A percentile compares a stretch with the other conserved stretches of the same genome.
Evolutionary conservation across 2,797 vertebrate species (phyloP).

Genomic region (Cirrhinus mrigala): DNA sequence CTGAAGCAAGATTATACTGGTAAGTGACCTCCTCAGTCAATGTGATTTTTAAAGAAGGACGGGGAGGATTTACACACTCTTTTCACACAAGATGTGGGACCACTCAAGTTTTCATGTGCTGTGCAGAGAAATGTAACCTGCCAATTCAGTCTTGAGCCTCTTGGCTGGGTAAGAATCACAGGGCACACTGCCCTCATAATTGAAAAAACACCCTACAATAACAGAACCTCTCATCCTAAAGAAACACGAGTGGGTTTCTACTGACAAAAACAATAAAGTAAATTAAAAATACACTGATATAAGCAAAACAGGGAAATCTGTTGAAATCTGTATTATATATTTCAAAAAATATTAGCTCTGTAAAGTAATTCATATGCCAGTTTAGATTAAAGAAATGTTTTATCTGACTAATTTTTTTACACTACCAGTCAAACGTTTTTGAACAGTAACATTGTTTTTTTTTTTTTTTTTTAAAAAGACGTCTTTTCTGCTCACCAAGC

Average conservation of each 20-base stretch:
- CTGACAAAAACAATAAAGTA: neutral
- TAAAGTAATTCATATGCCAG: too few relatives aligned
- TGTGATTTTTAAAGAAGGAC: conserved; percentile 62
- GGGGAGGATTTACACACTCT: conserved; percentile 60
- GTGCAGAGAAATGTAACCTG: conserved; percentile 62
- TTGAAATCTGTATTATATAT: neutral
- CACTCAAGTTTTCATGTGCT: conserved; percentile 60
- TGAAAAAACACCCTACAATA: conserved; percentile 53
- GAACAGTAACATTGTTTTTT: too few relatives aligned
- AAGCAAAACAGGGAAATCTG: neutral
- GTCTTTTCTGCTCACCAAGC: too few relatives aligned
- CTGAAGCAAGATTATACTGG: conserved; percentile 25
- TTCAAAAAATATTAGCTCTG: neutral
- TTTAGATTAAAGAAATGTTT: too few relatives aligned
- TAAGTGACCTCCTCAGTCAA: conserved; percentile 52
- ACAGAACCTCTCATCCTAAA: conserved; percentile 11
- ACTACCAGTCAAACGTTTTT: too few relatives aligned
- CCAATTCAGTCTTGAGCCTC: conserved; percentile 61
- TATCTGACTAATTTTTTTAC: too few relatives aligned
- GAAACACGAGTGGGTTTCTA: neutral
- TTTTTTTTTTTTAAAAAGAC: too few relatives aligned
- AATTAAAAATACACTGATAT: neutral
- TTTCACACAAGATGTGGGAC: conserved; percentile 63
- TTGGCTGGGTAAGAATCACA: conserved; percentile 48
- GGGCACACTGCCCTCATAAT: conserved; percentile 59